Percentiles rank a stretch among this genome's conserved stretches.
These are phyloP conservation scores for Aplochiton taeniatus DNA, from an alignment of 2,797 vertebrate genomes.

Conservation along the genomic window DNA sequence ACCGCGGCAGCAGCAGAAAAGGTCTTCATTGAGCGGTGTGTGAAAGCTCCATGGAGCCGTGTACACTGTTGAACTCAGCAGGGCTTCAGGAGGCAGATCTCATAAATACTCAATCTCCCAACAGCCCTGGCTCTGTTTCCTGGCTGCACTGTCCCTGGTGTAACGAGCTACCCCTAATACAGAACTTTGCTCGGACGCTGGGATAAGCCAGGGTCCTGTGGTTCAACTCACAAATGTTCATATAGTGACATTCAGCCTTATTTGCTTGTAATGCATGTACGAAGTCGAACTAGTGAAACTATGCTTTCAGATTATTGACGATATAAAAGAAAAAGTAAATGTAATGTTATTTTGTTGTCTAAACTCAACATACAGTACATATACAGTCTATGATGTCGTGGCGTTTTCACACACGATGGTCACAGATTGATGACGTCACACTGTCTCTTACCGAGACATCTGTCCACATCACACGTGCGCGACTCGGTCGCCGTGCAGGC, in stretches of 20 bases:
- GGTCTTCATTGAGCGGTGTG: not conserved
- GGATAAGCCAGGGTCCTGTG: too few relatives aligned
- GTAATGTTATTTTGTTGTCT: too few relatives aligned
- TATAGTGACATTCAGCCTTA: too few relatives aligned
- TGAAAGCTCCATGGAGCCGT: not conserved
- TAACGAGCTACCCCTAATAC: not conserved
- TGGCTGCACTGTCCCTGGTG: not conserved
- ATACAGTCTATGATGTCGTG: too few relatives aligned
- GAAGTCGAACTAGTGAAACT: too few relatives aligned
- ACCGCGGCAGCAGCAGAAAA: not conserved
- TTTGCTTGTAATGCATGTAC: too few relatives aligned
- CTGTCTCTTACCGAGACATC: slow-evolving; percentile 72
- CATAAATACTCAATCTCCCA: not conserved
- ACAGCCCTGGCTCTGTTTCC: not conserved
- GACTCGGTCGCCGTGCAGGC: slow-evolving; percentile 78
- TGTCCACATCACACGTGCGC: slow-evolving; percentile 68
- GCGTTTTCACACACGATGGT: not conserved
- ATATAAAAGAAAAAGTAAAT: too few relatives aligned
- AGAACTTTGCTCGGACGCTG: too few relatives aligned
- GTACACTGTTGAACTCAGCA: slow-evolving; percentile 1
- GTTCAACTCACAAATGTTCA: too few relatives aligned
- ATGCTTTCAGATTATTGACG: too few relatives aligned
- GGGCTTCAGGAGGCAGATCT: not conserved
- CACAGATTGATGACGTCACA: not conserved
- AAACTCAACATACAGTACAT: too few relatives aligned